Evolutionary conservation across 2,797 vertebrate genomes (phyloP).

Genomic region (Hypotaenidia okinawae): DNA sequence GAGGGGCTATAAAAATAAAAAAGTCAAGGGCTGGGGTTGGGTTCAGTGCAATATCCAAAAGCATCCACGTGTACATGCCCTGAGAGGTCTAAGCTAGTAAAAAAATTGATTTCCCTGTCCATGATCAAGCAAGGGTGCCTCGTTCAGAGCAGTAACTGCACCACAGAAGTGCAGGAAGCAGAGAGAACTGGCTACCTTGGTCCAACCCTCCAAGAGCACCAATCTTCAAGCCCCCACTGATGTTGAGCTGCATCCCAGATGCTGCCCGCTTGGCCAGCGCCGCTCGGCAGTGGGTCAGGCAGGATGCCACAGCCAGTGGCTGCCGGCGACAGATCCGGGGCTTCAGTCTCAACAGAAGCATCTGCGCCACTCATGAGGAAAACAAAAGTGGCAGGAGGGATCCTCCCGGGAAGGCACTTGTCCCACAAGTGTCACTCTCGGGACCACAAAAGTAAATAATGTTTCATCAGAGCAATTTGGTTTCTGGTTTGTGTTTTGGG

Average conservation of each 20-base stretch:
- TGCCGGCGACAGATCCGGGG: not conserved
- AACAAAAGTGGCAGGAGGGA: not conserved
- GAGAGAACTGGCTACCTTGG: not conserved
- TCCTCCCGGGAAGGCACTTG: not conserved
- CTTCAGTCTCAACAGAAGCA: not conserved
- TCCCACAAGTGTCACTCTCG: not conserved
- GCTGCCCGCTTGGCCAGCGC: not conserved
- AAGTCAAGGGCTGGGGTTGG: not conserved
- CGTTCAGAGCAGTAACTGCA: not conserved
- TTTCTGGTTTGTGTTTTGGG: conserved; percentile 33
- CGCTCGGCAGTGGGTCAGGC: not conserved
- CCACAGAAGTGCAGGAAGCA: not conserved
- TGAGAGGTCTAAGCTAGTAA: not conserved
- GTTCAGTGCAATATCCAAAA: not conserved
- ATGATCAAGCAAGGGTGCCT: not conserved
- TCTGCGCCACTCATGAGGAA: not conserved
- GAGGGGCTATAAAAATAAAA: not conserved
- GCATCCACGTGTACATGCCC: not conserved
- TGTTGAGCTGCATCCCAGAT: not conserved
- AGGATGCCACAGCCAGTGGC: not conserved
- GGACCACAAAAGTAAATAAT: not conserved
- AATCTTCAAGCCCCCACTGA: not conserved
- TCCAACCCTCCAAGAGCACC: rapidly evolving
- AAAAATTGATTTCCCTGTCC: not conserved
- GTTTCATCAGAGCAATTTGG: not conserved